Conservation (phyloP, 30 jellyfish, hydroid and myxozoan species). For the Turritopsis rubra region DNA sequence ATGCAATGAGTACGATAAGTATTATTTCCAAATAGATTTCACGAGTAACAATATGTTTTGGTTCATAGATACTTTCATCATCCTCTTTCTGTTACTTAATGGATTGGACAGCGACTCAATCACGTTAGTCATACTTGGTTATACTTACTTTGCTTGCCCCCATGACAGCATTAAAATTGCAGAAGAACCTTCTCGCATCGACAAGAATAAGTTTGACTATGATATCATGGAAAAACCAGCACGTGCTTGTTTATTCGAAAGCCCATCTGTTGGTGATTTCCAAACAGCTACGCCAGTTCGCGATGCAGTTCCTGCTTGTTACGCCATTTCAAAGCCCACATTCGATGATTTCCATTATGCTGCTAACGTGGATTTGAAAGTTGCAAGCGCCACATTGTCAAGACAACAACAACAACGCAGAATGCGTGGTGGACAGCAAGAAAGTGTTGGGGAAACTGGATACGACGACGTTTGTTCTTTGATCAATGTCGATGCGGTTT, state of each 20-base stretch:
- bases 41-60: not conserved
- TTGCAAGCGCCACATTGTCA: not conserved
- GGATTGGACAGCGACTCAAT: not conserved
- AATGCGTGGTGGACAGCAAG: not conserved
- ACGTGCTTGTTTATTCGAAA: not conserved
- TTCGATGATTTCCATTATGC: not conserved
- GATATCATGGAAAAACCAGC: not conserved
- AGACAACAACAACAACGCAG: not conserved
- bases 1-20: no score
- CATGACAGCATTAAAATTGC: not conserved
- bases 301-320: not conserved
- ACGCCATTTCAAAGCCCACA: not conserved
- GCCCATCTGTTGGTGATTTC: not conserved
- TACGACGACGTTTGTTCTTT: not conserved
- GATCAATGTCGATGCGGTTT: not conserved
- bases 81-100: not conserved
- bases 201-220: no score
- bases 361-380: not conserved
- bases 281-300: not conserved
- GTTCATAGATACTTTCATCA: not conserved
- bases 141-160: not conserved
- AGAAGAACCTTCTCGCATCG: no score
- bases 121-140: not conserved
- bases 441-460: no score
- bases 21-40: not conserved